Evolutionary conservation across 2,888 invertebrate species (phyloP), one percentile per base, ranked within the genome.

Genomic region (Drosophila pseudotalamancana): DNA sequence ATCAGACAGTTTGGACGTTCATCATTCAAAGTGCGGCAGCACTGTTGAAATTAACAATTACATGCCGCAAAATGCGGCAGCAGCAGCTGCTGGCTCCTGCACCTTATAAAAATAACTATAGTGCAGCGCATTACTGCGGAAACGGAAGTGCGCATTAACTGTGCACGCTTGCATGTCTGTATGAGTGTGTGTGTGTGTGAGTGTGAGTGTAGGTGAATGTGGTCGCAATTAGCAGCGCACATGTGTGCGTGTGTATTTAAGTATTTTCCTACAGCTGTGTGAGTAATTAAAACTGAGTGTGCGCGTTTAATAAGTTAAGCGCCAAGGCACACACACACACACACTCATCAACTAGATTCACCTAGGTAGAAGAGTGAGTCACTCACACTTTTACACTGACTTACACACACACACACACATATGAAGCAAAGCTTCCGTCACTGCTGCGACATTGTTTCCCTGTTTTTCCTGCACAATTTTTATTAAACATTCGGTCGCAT

Each of bases 91-190:
- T 21, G 27, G 25, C 37, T n/a, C 21, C 34, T 39, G 53, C 31
- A 50, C 32, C 46, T 59, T 75, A 83, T 77, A 81, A 80, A 84
- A 81, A 81, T 73, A 80, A 71, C 74, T 70, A 55, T 72, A 64
- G 72, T 51, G 65, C 82, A 82, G 62, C 71, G 85, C 72, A 85
- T 70, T 70, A 82, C 82, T 64, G 83, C 83, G 83, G 83, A 83
- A 83, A 83, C 83, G 83, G 83, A 83, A 83, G 86, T 83, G 83
- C 86, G 69, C 83, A 85, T 83, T 82, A 83, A 83, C 75, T 68
- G 68, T 78, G 80, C 77, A 60, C 64, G 80, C 70, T 59, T 40
- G 69, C 68, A 55, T 62, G 64, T 49, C 67, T 45, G 29, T 14
- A 48, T 16, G 23, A 32, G 61, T 11, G 12, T 19, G 37, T 49